Evolutionary conservation across 2,888 invertebrate genomes (phyloP), one percentile per base, ranked within the genome.

Genomic region (Tyria jacobaeae): DNA sequence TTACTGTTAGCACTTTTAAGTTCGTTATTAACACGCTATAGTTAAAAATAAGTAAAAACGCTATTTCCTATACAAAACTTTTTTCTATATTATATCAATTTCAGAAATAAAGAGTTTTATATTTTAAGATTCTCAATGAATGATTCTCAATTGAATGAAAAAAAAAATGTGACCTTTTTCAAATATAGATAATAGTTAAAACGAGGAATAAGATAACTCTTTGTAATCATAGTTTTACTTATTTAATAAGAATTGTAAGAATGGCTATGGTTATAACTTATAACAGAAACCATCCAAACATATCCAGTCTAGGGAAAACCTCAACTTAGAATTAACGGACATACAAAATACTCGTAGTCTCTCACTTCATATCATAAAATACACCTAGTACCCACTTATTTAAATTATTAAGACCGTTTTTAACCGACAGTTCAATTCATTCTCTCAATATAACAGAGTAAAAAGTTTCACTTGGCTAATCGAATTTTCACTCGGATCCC

Each of bases 401-500:
- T n/a, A n/a, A n/a, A n/a, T n/a, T n/a, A n/a, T n/a, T n/a, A n/a
- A n/a, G n/a, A n/a, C n/a, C n/a, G n/a, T n/a, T n/a, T n/a, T n/a
- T n/a, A n/a, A n/a, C n/a, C n/a, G 21, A 14, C 34, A 51, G 14
- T 51, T 35, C 34, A 9, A 51, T 51, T 31, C 14, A 7, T 15
- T 39, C 10, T 12, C n/a, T 12, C 24, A 39, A 54, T 41, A 25
- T 27, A 17, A 17, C 6, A 25, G 24, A 35, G 51, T 35, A 51
- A 34, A 51, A 51, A 35, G 24, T 15, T 24, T 21, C 6, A 2
- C 14, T 14, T 21, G 9, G 7, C 17, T 51, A 35, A 24, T 21
- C 34, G 21, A 80, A 76, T 68, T 74, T 75, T 70, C 73, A 66
- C 62, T 70, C 66, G 65, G 64, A 68, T 76, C 58, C 64, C 74